phyloP scores from a whole-genome alignment of 1,140 invertebrate genomes.

The Heterodera carotae region DNA sequence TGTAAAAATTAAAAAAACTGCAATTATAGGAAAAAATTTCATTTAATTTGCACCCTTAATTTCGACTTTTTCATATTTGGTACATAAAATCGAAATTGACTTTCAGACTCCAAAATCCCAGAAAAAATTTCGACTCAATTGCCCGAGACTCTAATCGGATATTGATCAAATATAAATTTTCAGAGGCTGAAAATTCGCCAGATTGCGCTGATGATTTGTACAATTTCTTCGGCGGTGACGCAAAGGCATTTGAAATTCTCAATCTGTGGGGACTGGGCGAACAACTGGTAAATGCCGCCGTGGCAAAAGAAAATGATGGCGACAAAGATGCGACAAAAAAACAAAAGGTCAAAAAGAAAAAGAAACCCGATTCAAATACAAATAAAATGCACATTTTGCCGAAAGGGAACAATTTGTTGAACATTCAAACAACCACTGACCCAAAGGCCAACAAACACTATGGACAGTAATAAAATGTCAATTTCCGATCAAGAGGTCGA shows the following conservation, averaged over 20 bases:
- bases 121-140: too few species aligned
- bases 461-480: background rate
- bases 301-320: background rate
- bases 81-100: too few species aligned
- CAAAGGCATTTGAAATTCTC: background rate
- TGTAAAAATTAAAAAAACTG: too few species aligned
- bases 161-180: too few species aligned
- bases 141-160: too few species aligned
- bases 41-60: too few species aligned
- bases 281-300: background rate
- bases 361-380: background rate
- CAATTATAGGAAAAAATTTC: too few species aligned
- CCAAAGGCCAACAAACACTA: too few species aligned
- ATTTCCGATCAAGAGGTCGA: background rate
- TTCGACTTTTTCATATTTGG: too few species aligned
- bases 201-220: background rate
- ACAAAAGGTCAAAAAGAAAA: background rate
- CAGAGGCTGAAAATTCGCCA: background rate
- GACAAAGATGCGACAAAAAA: background rate
- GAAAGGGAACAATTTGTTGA: background rate
- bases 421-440: too few species aligned
- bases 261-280: background rate
- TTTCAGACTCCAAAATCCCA: too few species aligned
- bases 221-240: background rate
- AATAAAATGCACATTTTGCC: background rate